phyloP scores from a whole-genome alignment of 2,113 vertebrate species.

The Scopus umbretta region DNA sequence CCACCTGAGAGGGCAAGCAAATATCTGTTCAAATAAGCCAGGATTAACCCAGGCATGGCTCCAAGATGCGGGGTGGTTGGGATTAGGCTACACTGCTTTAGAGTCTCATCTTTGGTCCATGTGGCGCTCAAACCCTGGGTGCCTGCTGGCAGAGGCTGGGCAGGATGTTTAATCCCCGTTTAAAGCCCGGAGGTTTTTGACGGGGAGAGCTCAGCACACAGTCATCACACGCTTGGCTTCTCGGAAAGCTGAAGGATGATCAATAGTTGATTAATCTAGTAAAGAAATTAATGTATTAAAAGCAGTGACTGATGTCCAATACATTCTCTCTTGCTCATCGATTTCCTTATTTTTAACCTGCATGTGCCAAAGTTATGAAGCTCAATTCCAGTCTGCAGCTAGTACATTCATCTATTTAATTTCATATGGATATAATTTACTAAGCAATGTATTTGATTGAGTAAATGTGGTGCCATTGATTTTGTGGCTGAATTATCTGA shows the following conservation, averaged over 20 bases:
- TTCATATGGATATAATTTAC: conserved; percentile 66
- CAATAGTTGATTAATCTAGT: conserved; percentile 69
- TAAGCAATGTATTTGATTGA: conserved; percentile 56
- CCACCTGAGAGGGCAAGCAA: not conserved
- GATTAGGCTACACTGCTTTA: fast-evolving
- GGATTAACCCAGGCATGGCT: not conserved
- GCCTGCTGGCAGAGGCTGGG: not conserved
- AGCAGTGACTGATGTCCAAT: conserved; percentile 65
- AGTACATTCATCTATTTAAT: conserved; percentile 65
- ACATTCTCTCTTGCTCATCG: conserved; percentile 59
- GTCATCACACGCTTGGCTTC: not conserved
- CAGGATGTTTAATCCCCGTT: not conserved
- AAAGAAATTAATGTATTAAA: conserved; percentile 72
- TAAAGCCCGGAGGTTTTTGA: not conserved
- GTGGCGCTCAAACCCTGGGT: fast-evolving
- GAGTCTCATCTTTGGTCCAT: fast-evolving
- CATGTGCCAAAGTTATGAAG: conserved; percentile 22
- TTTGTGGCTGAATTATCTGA: conserved; percentile 60
- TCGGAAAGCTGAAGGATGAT: conserved; percentile 59
- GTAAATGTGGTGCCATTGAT: conserved; percentile 66
- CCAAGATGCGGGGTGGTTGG: not conserved
- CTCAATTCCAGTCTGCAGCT: not conserved
- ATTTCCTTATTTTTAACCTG: conserved; percentile 55
- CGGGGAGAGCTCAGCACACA: not conserved
- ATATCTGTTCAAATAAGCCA: not conserved